Percentiles rank a stretch among this genome's conserved stretches.
phyloP scores from a whole-genome alignment of 2,113 vertebrate species.

The Caloenas nicobarica region DNA sequence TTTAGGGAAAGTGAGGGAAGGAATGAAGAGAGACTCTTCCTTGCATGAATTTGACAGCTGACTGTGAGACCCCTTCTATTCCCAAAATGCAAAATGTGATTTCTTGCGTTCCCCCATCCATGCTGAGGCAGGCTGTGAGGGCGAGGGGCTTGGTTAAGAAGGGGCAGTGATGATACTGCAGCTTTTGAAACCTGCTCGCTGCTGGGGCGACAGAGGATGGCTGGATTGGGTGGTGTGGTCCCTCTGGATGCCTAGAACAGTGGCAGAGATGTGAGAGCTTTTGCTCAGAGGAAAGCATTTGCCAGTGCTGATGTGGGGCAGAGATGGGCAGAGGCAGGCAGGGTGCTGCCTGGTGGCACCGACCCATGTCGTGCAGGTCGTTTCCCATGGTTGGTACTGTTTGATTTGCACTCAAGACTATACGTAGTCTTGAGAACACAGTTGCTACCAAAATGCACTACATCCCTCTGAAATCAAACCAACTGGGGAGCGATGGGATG shows the following conservation, averaged over 20 bases:
- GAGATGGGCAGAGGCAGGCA: background rate
- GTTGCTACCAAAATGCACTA: too few relatives aligned
- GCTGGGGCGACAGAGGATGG: background rate
- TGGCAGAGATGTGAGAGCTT: background rate
- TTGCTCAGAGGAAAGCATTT: background rate
- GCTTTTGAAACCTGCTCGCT: background rate
- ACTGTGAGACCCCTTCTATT: rapidly evolving
- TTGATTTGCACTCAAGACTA: background rate
- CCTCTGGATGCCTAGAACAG: background rate
- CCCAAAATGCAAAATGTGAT: background rate
- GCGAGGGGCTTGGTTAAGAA: background rate
- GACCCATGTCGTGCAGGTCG: rapidly evolving
- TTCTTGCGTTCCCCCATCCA: background rate
- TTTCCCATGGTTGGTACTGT: rapidly evolving
- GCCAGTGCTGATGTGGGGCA: background rate
- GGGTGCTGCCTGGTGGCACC: background rate
- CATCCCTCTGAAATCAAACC: background rate
- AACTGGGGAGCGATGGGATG: rapidly evolving
- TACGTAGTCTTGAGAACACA: too few relatives aligned
- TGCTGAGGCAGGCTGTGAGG: background rate
- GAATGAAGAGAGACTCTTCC: background rate
- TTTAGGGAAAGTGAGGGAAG: background rate
- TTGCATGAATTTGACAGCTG: background rate
- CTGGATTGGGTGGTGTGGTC: rapidly evolving
- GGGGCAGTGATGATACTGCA: background rate